Percentiles rank a stretch among this genome's conserved stretches.
Conservation (phyloP, 2,888 invertebrate species). For the Melieria crassipennis region DNA sequence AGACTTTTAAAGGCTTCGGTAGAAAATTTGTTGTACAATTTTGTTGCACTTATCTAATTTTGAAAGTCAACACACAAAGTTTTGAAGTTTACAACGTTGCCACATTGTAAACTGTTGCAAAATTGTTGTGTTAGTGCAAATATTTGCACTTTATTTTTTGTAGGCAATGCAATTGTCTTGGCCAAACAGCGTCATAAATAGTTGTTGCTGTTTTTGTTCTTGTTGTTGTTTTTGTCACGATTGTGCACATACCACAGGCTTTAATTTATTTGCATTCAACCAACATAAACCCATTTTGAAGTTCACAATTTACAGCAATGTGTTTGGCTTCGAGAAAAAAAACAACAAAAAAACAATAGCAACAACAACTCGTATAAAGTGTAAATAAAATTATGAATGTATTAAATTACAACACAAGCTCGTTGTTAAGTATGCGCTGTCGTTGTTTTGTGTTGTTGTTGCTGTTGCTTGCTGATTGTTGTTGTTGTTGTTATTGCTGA, state of each 20-base stretch:
- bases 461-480: too few relatives aligned
- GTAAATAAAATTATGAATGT: conserved; percentile 16
- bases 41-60: too few relatives aligned
- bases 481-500: too few relatives aligned
- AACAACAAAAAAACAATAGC: neutral
- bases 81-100: too few relatives aligned
- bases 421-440: too few relatives aligned
- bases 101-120: too few relatives aligned
- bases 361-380: neutral
- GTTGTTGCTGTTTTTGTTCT: neutral
- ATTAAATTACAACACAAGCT: conserved; percentile 11
- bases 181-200: too few relatives aligned
- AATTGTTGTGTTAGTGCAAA: neutral
- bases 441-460: too few relatives aligned
- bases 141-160: neutral
- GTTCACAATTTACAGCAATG: neutral
- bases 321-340: too few relatives aligned
- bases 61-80: too few relatives aligned
- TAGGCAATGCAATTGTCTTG: neutral
- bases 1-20: too few relatives aligned
- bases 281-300: conserved; percentile 23
- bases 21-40: too few relatives aligned
- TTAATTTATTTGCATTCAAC: conserved; percentile 19
- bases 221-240: neutral
- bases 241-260: neutral